Percentiles rank a stretch among this genome's conserved stretches.
Conservation (phyloP, 2,888 invertebrate genomes). For the Chironomus tentans region DNA sequence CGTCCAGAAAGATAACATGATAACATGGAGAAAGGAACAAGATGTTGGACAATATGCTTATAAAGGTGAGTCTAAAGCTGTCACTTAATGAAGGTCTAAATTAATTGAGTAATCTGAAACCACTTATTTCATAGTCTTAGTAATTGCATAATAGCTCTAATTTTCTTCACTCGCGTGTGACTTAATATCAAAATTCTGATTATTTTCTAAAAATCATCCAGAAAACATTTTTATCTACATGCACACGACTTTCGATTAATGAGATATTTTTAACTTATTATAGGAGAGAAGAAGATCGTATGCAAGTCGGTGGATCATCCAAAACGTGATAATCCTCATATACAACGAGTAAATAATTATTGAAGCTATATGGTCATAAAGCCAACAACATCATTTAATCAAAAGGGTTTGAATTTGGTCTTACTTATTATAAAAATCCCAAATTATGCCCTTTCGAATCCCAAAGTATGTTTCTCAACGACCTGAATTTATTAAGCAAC, state of each 20-base stretch:
- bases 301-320: constrained; percentile 62
- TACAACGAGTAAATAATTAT: constrained; percentile 67
- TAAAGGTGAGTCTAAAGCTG: constrained; percentile 47
- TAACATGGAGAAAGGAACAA: constrained; percentile 71
- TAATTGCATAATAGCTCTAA: too few species aligned
- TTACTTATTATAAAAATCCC: constrained; percentile 84
- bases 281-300: constrained; percentile 63
- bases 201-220: too few species aligned
- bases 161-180: too few species aligned
- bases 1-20: constrained; percentile 66
- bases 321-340: constrained; percentile 54
- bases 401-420: constrained; percentile 60
- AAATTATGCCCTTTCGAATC: constrained; percentile 59
- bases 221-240: too few species aligned
- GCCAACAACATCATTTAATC: constrained; percentile 43
- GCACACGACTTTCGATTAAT: too few species aligned
- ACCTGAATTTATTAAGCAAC: constrained; percentile 62
- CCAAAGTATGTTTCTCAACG: constrained; percentile 69
- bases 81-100: too few species aligned
- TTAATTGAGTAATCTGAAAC: too few species aligned
- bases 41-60: constrained; percentile 57
- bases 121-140: too few species aligned
- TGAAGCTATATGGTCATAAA: constrained; percentile 82
- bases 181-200: too few species aligned
- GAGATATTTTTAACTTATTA: constrained; percentile 44